A percentile compares a stretch with the other conserved stretches of the same genome.
phyloP scores from a whole-genome alignment of 2,888 invertebrate genomes.

The Incurvaria masculella region DNA sequence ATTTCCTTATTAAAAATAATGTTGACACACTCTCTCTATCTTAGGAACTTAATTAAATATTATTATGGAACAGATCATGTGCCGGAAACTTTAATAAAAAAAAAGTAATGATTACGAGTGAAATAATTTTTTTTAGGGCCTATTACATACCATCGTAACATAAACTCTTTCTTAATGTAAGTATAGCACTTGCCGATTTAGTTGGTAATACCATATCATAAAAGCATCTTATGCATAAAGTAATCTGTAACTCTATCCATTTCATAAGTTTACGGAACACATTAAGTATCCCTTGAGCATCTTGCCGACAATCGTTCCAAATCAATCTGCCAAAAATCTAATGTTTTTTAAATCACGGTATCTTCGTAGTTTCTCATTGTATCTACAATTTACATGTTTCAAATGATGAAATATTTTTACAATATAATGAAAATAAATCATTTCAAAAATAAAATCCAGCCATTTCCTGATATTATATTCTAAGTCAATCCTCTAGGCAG shows the following conservation, averaged over 20 bases:
- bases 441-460: not conserved
- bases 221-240: not conserved
- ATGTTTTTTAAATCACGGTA: not conserved
- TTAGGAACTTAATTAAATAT: not conserved
- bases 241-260: not conserved
- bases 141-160: too few species aligned
- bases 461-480: not conserved
- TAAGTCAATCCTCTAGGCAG: not conserved
- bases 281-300: not conserved
- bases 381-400: not conserved
- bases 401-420: not conserved
- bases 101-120: too few species aligned
- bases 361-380: not conserved
- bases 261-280: not conserved
- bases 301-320: not conserved
- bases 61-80: not conserved
- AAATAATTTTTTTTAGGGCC: too few species aligned
- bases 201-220: too few species aligned
- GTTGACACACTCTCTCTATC: not conserved
- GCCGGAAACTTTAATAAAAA: too few species aligned
- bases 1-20: not conserved
- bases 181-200: too few species aligned
- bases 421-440: not conserved
- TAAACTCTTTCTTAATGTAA: too few species aligned
- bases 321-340: not conserved